Evolutionary conservation across 2,888 invertebrate genomes (phyloP).

Genomic region (Cyaniris semiargus): DNA sequence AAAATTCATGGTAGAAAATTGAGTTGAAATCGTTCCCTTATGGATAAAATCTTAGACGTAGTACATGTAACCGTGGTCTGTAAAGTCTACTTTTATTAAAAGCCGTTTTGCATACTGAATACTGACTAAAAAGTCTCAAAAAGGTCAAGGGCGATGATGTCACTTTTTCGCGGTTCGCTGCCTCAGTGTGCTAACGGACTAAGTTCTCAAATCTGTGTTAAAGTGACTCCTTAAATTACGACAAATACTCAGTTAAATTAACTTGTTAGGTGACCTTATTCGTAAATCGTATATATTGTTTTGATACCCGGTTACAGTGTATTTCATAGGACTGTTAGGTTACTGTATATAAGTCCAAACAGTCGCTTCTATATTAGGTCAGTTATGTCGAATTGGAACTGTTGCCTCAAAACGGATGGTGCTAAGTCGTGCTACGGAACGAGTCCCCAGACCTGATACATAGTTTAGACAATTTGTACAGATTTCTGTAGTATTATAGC

Average conservation of each 20-base stretch:
- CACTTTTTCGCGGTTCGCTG: neutral
- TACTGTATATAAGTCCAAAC: constrained; percentile 33
- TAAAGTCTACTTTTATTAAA: neutral
- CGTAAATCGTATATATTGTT: neutral
- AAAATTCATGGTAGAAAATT: neutral
- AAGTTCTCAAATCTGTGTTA: neutral
- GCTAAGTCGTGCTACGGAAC: constrained; percentile 76
- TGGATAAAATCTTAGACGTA: neutral
- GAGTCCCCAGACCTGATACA: constrained; percentile 65
- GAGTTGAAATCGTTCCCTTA: neutral
- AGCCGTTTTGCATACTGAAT: neutral
- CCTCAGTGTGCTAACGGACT: neutral
- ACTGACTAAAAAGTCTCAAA: neutral
- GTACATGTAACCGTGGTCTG: neutral
- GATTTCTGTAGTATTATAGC: constrained; percentile 40
- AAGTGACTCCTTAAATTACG: neutral
- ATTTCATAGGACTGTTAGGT: constrained; percentile 49
- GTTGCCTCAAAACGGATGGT: constrained; percentile 60
- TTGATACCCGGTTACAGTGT: constrained; percentile 1
- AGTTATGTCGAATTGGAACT: constrained; percentile 40
- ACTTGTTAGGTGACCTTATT: neutral
- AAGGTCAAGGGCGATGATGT: neutral
- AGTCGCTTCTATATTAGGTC: constrained; percentile 30
- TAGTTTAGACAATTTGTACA: constrained; percentile 66
- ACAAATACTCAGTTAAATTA: neutral